A percentile compares a stretch with the other conserved stretches of the same genome.
phyloP scores from a whole-genome alignment of 2,113 vertebrate genomes.

The Puffinus mauretanicus region DNA sequence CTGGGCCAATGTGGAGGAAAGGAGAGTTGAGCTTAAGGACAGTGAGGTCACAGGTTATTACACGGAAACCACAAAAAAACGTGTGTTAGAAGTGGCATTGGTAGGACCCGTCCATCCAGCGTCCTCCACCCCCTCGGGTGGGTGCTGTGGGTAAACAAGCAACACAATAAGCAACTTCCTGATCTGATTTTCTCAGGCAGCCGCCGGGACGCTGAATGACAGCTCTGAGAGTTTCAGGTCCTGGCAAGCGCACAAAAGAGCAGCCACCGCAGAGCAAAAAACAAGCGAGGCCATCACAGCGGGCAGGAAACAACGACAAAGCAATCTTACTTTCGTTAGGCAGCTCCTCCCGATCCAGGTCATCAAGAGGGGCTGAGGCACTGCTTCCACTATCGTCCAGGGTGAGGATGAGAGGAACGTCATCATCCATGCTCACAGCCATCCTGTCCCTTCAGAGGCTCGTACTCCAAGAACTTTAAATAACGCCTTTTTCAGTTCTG shows the following conservation, averaged over 20 bases:
- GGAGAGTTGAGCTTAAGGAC: neutral
- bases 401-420: conserved; percentile 92
- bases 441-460: conserved; percentile 23
- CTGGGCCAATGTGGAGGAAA: neutral
- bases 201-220: rapidly evolving
- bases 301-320: neutral
- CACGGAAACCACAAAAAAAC: rapidly evolving
- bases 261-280: neutral
- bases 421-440: conserved; percentile 84
- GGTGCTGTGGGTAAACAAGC: neutral
- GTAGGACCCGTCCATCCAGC: rapidly evolving
- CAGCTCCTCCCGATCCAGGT: conserved; percentile 72
- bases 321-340: conserved; percentile 81
- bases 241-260: neutral
- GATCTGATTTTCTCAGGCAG: neutral
- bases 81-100: rapidly evolving
- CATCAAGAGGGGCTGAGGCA: conserved; percentile 70
- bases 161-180: neutral
- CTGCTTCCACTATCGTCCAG: conserved; percentile 83
- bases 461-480: neutral
- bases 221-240: neutral
- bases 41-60: neutral
- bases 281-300: rapidly evolving
- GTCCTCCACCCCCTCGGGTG: rapidly evolving
- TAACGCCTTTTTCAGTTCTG: neutral